Evolutionary conservation across 2,797 vertebrate species (phyloP).

Genomic region (Melanotaenia trifasciata): DNA sequence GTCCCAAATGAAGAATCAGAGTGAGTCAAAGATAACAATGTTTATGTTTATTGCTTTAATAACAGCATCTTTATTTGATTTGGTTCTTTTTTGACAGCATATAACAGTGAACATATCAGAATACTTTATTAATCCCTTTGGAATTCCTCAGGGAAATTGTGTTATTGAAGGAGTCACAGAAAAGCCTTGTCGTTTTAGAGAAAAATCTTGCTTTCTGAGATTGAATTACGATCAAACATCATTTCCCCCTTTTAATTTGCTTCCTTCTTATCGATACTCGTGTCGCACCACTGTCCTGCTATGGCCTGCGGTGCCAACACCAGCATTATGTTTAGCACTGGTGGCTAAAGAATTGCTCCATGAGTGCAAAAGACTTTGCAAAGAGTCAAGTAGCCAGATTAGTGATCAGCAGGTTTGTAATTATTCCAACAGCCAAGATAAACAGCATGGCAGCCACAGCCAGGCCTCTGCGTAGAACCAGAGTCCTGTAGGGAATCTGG

Average conservation of each 20-base stretch:
- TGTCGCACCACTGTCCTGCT: background rate
- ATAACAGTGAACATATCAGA: background rate
- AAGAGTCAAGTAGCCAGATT: conserved; percentile 54
- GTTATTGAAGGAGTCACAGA: background rate
- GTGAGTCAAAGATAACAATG: conserved; percentile 5
- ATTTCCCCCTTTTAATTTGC: conserved; percentile 3
- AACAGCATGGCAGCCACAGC: conserved; percentile 73
- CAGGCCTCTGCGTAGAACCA: conserved; percentile 75
- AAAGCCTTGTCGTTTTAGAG: background rate
- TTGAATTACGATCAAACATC: background rate
- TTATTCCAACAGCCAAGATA: conserved; percentile 82
- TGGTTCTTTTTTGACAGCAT: background rate
- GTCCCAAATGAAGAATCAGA: conserved; percentile 23
- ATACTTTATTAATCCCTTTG: no score
- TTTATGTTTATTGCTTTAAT: conserved; percentile 33
- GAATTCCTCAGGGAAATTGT: no score
- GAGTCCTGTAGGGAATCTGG: conserved; percentile 27
- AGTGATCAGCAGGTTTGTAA: conserved; percentile 69
- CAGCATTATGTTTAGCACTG: conserved; percentile 5
- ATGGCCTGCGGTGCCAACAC: conserved; percentile 7
- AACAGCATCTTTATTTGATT: conserved; percentile 16
- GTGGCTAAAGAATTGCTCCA: background rate
- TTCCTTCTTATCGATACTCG: conserved; percentile 6
- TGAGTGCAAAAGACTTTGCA: background rate
- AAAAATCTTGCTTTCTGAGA: background rate